phyloP scores from a whole-genome alignment of 1,140 invertebrate genomes.

The Belonocnema kinseyi region DNA sequence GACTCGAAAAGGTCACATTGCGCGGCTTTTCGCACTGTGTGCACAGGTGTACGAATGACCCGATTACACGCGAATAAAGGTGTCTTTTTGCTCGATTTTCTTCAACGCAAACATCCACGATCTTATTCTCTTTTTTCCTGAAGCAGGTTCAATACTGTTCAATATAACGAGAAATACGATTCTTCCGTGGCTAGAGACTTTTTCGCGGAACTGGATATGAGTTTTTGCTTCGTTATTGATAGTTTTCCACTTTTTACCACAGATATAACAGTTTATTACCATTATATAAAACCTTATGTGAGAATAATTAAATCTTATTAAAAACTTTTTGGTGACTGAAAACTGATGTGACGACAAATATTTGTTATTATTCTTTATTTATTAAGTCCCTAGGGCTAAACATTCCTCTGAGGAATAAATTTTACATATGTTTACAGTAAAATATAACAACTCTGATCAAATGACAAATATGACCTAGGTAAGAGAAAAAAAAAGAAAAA shows the following conservation, averaged over 20 bases:
- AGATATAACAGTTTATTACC: neutral
- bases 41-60: conserved; percentile 16
- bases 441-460: no score
- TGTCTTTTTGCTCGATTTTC: neutral
- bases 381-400: no score
- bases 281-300: no score
- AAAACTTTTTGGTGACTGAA: no score
- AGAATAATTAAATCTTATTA: no score
- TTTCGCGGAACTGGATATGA: conserved; percentile 19
- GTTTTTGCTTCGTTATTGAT: conserved; percentile 9
- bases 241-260: conserved; percentile 1
- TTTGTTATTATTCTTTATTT: no score
- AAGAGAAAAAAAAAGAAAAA: no score
- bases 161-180: conserved; percentile 27
- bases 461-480: no score
- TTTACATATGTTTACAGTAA: no score
- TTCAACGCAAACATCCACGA: neutral
- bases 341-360: no score
- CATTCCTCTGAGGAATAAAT: no score
- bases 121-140: neutral
- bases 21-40: neutral
- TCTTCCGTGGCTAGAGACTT: conserved; percentile 4
- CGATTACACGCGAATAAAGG: conserved; percentile 3
- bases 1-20: conserved; percentile 36
- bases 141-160: neutral